A percentile compares a stretch with the other conserved stretches of the same genome.
phyloP scores from a whole-genome alignment of 1,140 invertebrate genomes.

The Lepidurus couesii region DNA sequence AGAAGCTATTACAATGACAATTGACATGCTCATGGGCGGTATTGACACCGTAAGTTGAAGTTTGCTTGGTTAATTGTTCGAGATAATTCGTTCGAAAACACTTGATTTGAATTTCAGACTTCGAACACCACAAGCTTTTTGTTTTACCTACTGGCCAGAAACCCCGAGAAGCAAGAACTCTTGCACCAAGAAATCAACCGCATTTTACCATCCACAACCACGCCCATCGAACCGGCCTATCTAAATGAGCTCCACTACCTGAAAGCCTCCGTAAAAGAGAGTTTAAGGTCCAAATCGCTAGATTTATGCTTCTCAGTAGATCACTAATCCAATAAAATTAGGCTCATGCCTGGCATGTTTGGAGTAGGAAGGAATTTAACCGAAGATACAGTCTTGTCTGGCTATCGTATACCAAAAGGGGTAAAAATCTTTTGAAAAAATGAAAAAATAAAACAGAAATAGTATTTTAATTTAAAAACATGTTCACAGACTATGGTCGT shows the following conservation, averaged over 20 bases:
- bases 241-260: conserved; percentile 48
- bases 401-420: conserved; percentile 68
- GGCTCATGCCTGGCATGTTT: conserved; percentile 71
- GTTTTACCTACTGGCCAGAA: conserved; percentile 58
- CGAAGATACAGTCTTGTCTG: conserved; percentile 64
- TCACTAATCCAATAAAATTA: conserved; percentile 29
- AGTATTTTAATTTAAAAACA: background rate
- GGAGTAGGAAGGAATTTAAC: conserved; percentile 73
- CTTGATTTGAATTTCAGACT: conserved; percentile 46
- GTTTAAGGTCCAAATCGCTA: conserved; percentile 42
- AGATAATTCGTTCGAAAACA: background rate
- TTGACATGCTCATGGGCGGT: conserved; percentile 79
- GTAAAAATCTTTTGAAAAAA: conserved; percentile 56
- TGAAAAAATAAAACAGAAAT: conserved; percentile 39
- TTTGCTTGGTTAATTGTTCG: background rate
- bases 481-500: conserved; percentile 67
- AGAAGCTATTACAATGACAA: conserved; percentile 65
- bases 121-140: conserved; percentile 53
- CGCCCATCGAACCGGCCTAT: conserved; percentile 43
- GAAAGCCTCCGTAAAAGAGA: conserved; percentile 60
- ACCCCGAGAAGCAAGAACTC: conserved; percentile 48
- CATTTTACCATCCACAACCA: conserved; percentile 29
- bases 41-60: conserved; percentile 67
- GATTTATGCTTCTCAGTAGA: background rate
- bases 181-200: conserved; percentile 41